phyloP scores from a whole-genome alignment of 2,113 vertebrate genomes.

The Salvator merianae region DNA sequence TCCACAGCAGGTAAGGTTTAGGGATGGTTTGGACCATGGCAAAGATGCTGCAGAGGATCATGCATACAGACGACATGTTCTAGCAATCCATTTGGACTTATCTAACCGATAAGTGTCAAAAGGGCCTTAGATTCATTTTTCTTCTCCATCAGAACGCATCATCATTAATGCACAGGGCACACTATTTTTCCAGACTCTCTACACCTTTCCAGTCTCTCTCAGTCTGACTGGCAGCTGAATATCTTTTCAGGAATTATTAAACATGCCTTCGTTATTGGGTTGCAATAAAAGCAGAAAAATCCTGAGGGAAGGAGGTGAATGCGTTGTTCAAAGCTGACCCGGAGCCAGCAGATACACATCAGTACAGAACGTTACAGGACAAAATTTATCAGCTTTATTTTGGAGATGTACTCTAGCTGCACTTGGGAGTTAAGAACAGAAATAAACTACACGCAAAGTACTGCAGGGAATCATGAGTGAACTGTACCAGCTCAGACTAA shows the following conservation, averaged over 20 bases:
- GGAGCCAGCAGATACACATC: not conserved
- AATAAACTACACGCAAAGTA: not conserved
- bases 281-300: not conserved
- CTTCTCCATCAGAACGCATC: no score
- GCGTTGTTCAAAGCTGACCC: not conserved
- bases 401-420: not conserved
- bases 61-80: no score
- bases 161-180: not conserved
- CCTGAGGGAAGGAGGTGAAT: not conserved
- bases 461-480: not conserved
- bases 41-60: no score
- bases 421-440: not conserved
- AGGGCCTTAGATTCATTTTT: not conserved
- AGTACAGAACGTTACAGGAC: not conserved
- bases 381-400: not conserved
- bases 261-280: not conserved
- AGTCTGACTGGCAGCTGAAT: not conserved
- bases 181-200: not conserved
- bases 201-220: not conserved
- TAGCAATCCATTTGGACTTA: no score
- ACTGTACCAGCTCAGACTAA: not conserved
- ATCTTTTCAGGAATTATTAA: not conserved
- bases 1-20: no score
- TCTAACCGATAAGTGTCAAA: no score
- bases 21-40: no score